Evolutionary conservation across 1,140 invertebrate genomes (phyloP).

Genomic region (Drosophila jambulina): DNA sequence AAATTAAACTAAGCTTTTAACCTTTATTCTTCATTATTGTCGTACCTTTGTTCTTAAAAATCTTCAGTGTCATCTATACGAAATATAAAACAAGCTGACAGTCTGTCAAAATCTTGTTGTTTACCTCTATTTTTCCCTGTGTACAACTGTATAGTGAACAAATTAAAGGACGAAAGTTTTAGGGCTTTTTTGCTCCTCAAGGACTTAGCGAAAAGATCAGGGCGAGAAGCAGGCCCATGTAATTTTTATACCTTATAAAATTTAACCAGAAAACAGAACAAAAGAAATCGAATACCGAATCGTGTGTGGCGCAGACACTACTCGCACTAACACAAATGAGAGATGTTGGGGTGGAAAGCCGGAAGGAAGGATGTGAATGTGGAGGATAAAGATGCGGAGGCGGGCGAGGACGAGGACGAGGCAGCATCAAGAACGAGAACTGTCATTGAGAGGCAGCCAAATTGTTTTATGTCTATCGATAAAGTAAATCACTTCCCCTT

Average conservation of each 20-base stretch:
- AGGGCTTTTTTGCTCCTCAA: constrained; percentile 22
- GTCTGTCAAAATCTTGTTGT: too few species aligned
- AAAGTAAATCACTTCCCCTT: constrained; percentile 71
- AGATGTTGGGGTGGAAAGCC: constrained; percentile 31
- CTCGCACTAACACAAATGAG: constrained; percentile 34
- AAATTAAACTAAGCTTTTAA: not conserved
- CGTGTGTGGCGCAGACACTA: constrained; percentile 13
- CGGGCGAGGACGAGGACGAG: not conserved
- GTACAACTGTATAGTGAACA: constrained; percentile 20
- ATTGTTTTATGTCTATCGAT: constrained; percentile 79
- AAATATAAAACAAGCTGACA: not conserved
- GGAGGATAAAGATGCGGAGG: constrained; percentile 4
- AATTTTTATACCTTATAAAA: constrained; percentile 72
- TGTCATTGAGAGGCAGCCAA: constrained; percentile 51
- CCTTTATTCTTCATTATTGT: too few species aligned
- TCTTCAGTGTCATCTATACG: not conserved
- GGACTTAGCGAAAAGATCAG: constrained; percentile 10
- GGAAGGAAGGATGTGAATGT: constrained; percentile 12
- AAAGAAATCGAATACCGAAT: constrained; percentile 30
- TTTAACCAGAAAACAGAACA: constrained; percentile 38
- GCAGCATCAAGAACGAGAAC: constrained; percentile 13
- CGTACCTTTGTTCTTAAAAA: not conserved
- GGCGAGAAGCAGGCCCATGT: constrained; percentile 27
- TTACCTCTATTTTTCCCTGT: not conserved
- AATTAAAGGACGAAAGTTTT: constrained; percentile 36